Base-by-base conservation (phyloP, 2,113 vertebrate genomes). In the Phocoena sinus region DNA sequence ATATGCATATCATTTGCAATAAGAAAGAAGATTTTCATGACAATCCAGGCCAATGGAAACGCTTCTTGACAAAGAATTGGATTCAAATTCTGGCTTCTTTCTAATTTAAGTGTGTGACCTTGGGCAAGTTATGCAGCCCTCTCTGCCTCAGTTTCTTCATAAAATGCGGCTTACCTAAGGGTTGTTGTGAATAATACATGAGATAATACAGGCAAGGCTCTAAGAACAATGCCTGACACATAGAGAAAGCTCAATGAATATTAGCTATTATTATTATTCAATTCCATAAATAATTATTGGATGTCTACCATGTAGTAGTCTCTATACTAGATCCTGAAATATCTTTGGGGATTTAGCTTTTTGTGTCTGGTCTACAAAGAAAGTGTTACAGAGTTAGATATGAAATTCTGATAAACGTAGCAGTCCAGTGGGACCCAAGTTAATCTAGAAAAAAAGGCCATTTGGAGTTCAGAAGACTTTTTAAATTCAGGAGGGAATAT, bases 381-480 rank as follows among this genome's bases (percentile, higher is more conserved):
- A 23, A 15, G 10, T 31, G 58, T 77, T 44, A 77, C 6, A 74
- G 68, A 79, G 23, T 62, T 68, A 38, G 25, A 71, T 31, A 70
- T 6, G 74, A 76, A 90, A 95, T 82, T 31, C 63, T 41, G 80
- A n/a, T n/a, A 67, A 83, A 50, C 89, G 67, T 15, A 68, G 44
- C 63, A 68, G 53, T 53, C 36, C 53, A 83, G 36, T 4, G 44
- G 76, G 50, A 86, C 71, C 33, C 62, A 74, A 28, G 25, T 71
- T 80, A 94, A 96, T 91, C 31, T 85, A 89, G 74, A 88, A 60
- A 47, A 91, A 89, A 73, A 94, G 90, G 56, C 58, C 25, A 1
- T 47, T 38, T 23, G 67, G 58, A 77, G 44, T 47, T 41, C 26
- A 82, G 88, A 70, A 73, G 50, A 56, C 70, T 81, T 85, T 83